Base-by-base conservation (phyloP, 2,888 invertebrate genomes). In the Pycnomerus fuliginosus region DNA sequence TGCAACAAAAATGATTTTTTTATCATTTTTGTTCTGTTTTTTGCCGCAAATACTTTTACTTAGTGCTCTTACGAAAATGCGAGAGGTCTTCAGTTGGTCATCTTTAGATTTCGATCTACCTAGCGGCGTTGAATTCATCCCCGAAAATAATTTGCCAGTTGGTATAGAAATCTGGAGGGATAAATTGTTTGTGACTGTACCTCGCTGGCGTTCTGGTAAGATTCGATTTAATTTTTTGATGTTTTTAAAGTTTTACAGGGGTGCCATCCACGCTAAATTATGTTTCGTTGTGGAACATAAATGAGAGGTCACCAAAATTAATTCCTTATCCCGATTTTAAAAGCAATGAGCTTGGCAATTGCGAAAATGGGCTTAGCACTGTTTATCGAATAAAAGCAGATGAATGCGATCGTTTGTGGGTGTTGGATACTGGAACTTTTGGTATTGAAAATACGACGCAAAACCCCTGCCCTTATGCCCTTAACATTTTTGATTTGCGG, bases 201-300 rank as follows among this genome's bases (percentile, higher is more conserved):
- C 91, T 0, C 78, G 91, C 59, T 90, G 90, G 90, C 76, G 77
- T 52, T 73, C 80, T 69, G 89, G 89, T 89, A 65, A 75, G 11
- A 23, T 17, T 5, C 11, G 8, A 7, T 16, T 3, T 7, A 7
- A 10, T 14, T 20, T 38, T n/a, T 8, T 15, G 24, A 20, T 20
- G 7, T 7, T 20, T 4, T 7, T 20, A 20, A 20, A 4, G 20
- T n/a, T 27, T 70, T 68, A 11, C 67, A 87, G 89, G 90, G 59
- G 83, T 90, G 48, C 90, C 90, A 20, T 80, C 87, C 2, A 90
- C 90, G 1, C 71, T 90, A 47, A 90, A 88, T 67, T 90, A 88
- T 72, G 83, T 90, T 45, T 79, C 85, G 2, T 71, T 88, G 60
- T 82, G 84, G 52, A 76, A 78, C 7, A 77, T 80, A 8, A 75